These are phyloP conservation scores for Toxotes jaculatrix DNA, from an alignment of 2,113 vertebrate species.

Conservation along the genomic window DNA sequence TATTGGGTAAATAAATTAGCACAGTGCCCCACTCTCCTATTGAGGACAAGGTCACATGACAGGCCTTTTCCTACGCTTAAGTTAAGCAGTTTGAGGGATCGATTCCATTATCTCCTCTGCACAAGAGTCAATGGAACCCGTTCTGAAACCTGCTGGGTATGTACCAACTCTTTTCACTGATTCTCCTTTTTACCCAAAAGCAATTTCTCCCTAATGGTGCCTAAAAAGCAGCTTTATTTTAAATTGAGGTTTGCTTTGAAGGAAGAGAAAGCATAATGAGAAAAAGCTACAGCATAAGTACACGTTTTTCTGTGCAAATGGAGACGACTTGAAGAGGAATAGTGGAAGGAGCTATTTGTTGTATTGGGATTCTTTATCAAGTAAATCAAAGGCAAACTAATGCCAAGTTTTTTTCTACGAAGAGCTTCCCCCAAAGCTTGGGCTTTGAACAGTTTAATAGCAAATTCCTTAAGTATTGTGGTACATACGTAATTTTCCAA, in stretches of 20 bases:
- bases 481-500: constrained; percentile 33
- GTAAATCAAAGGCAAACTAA: constrained; percentile 54
- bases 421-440: constrained; percentile 24
- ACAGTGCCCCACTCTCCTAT: constrained; percentile 70
- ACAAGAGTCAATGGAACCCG: constrained; percentile 76
- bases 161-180: constrained; percentile 53
- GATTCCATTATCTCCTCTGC: constrained; percentile 69
- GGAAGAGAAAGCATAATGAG: constrained; percentile 20
- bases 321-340: constrained; percentile 21
- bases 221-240: constrained; percentile 36
- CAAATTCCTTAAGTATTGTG: constrained; percentile 29
- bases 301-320: constrained; percentile 38
- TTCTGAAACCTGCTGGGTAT: constrained; percentile 65
- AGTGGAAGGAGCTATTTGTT: constrained; percentile 40
- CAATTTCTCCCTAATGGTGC: constrained; percentile 41
- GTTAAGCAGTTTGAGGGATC: constrained; percentile 75
- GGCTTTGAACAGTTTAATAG: constrained; percentile 47
- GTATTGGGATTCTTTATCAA: constrained; percentile 19
- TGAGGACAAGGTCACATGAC: constrained; percentile 78
- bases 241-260: constrained; percentile 40
- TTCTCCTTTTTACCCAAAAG: constrained; percentile 8
- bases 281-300: constrained; percentile 29
- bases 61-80: constrained; percentile 66
- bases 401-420: constrained; percentile 14
- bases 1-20: constrained; percentile 77